Percentiles rank a stretch among this genome's conserved stretches.
These are phyloP conservation scores for Euphydryas editha DNA, from an alignment of 2,888 invertebrate genomes.

Conservation along the genomic window DNA sequence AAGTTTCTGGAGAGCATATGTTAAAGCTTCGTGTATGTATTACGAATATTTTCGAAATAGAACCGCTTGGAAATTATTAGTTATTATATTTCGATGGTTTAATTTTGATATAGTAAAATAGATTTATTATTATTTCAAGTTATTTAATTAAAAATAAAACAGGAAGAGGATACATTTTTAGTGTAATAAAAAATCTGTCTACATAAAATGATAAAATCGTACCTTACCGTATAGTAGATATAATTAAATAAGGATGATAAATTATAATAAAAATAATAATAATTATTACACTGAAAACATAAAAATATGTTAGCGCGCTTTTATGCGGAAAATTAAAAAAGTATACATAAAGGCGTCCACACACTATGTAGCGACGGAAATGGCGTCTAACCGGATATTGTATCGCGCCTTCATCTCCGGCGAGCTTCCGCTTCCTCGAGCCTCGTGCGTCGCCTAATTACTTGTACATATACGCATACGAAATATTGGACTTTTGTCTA, in stretches of 20 bases:
- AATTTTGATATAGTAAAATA: neutral
- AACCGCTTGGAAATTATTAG: too few species aligned
- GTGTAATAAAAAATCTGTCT: too few species aligned
- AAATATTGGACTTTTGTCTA: constrained; percentile 15
- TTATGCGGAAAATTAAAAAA: constrained; percentile 30
- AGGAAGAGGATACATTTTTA: too few species aligned
- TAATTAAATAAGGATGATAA: neutral
- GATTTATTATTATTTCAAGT: neutral
- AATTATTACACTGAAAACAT: too few species aligned
- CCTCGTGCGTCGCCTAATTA: constrained; percentile 79
- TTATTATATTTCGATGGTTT: too few species aligned
- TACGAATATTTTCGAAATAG: too few species aligned
- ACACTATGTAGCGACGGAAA: constrained; percentile 79
- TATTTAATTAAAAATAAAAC: too few species aligned
- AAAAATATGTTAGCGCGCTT: neutral
- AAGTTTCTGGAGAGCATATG: too few species aligned
- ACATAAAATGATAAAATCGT: too few species aligned
- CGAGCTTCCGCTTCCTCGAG: constrained; percentile 75
- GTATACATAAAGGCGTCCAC: constrained; percentile 49
- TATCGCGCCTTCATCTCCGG: constrained; percentile 84
- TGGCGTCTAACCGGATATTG: constrained; percentile 83
- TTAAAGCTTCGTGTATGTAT: too few species aligned
- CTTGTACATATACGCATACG: constrained; percentile 49
- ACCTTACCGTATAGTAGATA: too few species aligned
- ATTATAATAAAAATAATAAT: too few species aligned